These are phyloP conservation scores for Oeneis ivallda DNA, from an alignment of 2,888 invertebrate genomes.

Conservation along the genomic window DNA sequence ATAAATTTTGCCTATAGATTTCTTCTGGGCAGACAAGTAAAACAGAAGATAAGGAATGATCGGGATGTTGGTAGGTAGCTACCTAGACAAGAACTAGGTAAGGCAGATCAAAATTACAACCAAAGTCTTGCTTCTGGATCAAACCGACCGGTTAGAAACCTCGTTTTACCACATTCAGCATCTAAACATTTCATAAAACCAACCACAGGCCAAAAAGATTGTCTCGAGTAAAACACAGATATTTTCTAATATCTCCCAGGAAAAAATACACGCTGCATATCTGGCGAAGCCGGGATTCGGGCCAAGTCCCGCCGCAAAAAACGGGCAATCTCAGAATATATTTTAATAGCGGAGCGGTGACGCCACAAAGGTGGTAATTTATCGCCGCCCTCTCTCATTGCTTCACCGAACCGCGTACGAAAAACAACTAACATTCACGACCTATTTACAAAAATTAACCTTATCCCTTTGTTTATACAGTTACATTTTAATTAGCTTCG, in stretches of 20 bases:
- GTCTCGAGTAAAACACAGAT: conserved; percentile 14
- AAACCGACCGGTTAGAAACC: conserved; percentile 4
- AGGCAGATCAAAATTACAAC: background rate
- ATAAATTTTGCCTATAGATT: too few species aligned
- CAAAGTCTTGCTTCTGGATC: background rate
- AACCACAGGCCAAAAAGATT: conserved; percentile 10
- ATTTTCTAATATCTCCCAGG: conserved; percentile 34
- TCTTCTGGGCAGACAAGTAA: background rate
- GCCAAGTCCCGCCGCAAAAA: conserved; percentile 65
- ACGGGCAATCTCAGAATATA: conserved; percentile 75
- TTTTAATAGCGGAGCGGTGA: conserved; percentile 79
- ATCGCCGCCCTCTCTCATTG: conserved; percentile 82
- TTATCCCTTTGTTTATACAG: conserved; percentile 53
- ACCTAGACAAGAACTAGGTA: background rate
- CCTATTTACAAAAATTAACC: conserved; percentile 53
- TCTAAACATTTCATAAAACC: conserved; percentile 10
- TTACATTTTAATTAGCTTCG: conserved; percentile 52
- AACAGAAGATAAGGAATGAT: background rate
- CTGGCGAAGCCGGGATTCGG: conserved; percentile 52
- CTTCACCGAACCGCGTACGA: conserved; percentile 63
- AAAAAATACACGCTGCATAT: conserved; percentile 55
- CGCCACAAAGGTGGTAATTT: conserved; percentile 81
- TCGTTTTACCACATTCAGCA: conserved; percentile 1
- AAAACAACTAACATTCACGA: conserved; percentile 64
- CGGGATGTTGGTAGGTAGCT: background rate